Evolutionary conservation across 2,888 invertebrate genomes (phyloP).

Genomic region (Drosophila trichaetosa): DNA sequence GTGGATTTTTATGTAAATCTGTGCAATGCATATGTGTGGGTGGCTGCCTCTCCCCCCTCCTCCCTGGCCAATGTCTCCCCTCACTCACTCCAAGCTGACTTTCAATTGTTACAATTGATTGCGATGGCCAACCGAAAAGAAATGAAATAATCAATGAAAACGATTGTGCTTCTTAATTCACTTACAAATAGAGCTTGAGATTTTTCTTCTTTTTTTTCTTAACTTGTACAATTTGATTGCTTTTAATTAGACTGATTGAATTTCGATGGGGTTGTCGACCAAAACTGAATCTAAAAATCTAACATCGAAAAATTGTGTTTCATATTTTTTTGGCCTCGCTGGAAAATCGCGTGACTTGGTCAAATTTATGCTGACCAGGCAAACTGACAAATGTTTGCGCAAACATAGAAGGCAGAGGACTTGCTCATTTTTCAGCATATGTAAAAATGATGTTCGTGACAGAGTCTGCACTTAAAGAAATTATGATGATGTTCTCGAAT

Average conservation of each 20-base stretch:
- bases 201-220: slow-evolving; percentile 2
- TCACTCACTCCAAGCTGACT: slow-evolving; percentile 30
- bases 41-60: neutral
- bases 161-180: slow-evolving; percentile 65
- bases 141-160: slow-evolving; percentile 57
- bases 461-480: slow-evolving; percentile 28
- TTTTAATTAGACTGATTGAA: slow-evolving; percentile 79
- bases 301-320: slow-evolving; percentile 38
- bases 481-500: neutral
- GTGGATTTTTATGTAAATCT: slow-evolving; percentile 76
- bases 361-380: slow-evolving; percentile 46
- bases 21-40: slow-evolving; percentile 33
- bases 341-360: slow-evolving; percentile 63
- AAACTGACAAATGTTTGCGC: slow-evolving; percentile 71
- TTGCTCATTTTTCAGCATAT: slow-evolving; percentile 50
- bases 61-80: neutral
- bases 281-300: slow-evolving; percentile 21
- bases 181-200: slow-evolving; percentile 41
- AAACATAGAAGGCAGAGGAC: slow-evolving; percentile 56
- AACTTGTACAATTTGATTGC: slow-evolving; percentile 64
- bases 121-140: slow-evolving; percentile 31
- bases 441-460: slow-evolving; percentile 58
- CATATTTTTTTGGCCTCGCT: neutral
- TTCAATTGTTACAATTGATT: slow-evolving; percentile 77
- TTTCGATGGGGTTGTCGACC: slow-evolving; percentile 39